phyloP scores from a whole-genome alignment of 2,797 vertebrate species.

The Euthynnus affinis region DNA sequence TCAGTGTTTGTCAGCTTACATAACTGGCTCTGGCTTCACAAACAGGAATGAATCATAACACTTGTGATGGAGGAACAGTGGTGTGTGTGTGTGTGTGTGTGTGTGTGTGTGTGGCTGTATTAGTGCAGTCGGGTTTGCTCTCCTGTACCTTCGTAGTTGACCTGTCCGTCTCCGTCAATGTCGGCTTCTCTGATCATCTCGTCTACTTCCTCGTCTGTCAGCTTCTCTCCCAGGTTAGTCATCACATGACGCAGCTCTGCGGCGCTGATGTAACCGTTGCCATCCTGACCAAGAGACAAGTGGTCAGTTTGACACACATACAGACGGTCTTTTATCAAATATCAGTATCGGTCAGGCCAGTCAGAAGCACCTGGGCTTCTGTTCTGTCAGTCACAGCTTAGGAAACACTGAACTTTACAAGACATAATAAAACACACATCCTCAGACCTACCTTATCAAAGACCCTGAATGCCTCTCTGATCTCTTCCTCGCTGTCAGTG shows the following conservation, averaged over 20 bases:
- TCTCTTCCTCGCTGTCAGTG: constrained; percentile 98
- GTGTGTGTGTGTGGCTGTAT: neutral
- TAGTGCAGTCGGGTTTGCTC: neutral
- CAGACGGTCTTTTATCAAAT: neutral
- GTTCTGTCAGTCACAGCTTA: too few species aligned
- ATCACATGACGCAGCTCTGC: constrained; percentile 97
- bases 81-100: neutral
- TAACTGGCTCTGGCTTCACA: constrained; percentile 9
- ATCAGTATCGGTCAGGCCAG: neutral
- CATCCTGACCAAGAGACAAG: constrained; percentile 86
- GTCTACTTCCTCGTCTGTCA: constrained; percentile 98
- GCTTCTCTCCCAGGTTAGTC: constrained; percentile 98
- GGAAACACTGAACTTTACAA: neutral
- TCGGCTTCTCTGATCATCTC: constrained; percentile 99
- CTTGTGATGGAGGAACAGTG: neutral
- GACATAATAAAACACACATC: neutral
- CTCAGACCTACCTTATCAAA: constrained; percentile 93
- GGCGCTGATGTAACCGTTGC: constrained; percentile 97
- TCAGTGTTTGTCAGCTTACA: constrained; percentile 19
- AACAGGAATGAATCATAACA: constrained; percentile 9
- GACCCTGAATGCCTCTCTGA: constrained; percentile 98
- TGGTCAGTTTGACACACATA: neutral
- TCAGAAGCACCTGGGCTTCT: neutral
- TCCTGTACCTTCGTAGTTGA: constrained; percentile 95
- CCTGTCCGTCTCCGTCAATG: constrained; percentile 97